Conservation (phyloP, 2,113 vertebrate species). For the Bubalus kerabau region DNA sequence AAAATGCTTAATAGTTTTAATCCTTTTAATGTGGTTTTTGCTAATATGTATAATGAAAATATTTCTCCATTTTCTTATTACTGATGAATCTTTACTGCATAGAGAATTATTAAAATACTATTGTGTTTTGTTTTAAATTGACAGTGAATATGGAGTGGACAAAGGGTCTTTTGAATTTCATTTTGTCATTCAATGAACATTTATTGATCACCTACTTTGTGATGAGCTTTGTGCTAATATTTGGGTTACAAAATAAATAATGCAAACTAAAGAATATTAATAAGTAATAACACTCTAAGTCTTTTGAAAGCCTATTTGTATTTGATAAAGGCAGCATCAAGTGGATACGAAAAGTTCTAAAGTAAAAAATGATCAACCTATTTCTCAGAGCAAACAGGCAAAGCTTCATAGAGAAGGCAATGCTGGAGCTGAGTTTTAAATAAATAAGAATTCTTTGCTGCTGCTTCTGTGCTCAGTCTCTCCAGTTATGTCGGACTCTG, state of each 20-base stretch:
- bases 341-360: not conserved
- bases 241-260: conserved; percentile 1
- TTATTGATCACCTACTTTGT: not conserved
- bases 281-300: not conserved
- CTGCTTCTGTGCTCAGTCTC: too few species aligned
- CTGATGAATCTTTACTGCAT: not conserved
- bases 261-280: not conserved
- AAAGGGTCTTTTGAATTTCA: not conserved
- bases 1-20: not conserved
- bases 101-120: not conserved
- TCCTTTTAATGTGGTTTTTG: not conserved
- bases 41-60: not conserved
- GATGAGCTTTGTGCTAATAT: not conserved
- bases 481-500: too few species aligned
- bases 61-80: not conserved
- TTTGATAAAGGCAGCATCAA: not conserved
- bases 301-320: not conserved
- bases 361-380: not conserved
- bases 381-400: not conserved
- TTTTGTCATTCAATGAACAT: not conserved
- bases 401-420: not conserved
- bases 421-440: not conserved
- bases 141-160: not conserved
- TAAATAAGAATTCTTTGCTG: not conserved
- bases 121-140: not conserved